Evolutionary conservation across 2,113 vertebrate genomes (phyloP).

Genomic region (Coracopsis vasa): DNA sequence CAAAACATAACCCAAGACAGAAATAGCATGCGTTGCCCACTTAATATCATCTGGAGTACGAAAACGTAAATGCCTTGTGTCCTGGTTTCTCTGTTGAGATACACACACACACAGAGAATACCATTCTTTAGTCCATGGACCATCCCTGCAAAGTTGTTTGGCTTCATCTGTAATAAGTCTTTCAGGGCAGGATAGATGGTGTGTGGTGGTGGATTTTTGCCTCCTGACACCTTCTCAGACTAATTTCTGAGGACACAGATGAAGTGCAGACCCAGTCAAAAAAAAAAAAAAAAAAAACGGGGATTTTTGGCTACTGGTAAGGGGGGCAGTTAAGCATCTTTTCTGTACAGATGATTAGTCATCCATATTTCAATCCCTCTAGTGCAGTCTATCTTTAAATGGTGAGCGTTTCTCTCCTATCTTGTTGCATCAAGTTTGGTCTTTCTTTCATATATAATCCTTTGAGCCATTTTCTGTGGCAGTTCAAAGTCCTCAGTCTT

Average conservation of each 20-base stretch:
- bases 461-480: background rate
- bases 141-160: background rate
- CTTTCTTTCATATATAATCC: background rate
- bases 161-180: background rate
- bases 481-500: background rate
- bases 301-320: background rate
- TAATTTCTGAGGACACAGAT: background rate
- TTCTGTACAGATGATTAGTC: background rate
- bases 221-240: background rate
- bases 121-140: background rate
- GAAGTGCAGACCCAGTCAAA: background rate
- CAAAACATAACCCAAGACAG: background rate
- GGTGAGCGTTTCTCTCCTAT: background rate
- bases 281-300: accelerated
- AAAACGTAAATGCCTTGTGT: background rate
- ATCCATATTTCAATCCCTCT: background rate
- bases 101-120: background rate
- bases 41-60: background rate
- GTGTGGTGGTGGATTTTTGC: background rate
- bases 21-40: background rate
- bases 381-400: background rate
- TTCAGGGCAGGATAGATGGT: background rate
- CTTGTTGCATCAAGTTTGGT: background rate
- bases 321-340: background rate
- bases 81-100: background rate